A percentile compares a stretch with the other conserved stretches of the same genome.
phyloP scores from a whole-genome alignment of 2,113 vertebrate species.

The Sphyrna mokarran region DNA sequence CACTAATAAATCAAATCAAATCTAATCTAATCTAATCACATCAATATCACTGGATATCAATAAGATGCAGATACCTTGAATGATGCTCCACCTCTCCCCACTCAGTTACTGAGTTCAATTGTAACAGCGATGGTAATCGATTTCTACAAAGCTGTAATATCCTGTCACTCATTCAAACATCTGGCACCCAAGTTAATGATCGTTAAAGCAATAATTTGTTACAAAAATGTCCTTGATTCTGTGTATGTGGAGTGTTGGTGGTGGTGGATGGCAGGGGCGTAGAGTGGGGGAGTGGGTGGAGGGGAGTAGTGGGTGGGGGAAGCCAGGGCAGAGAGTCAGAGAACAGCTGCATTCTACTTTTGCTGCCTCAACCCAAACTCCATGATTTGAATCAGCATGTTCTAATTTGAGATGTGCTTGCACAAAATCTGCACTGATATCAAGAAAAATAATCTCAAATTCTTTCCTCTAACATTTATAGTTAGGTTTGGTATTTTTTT shows the following conservation, averaged over 20 bases:
- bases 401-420: conserved; percentile 15
- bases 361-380: not conserved
- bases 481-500: not conserved
- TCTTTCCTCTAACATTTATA: not conserved
- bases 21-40: no score
- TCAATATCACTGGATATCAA: no score
- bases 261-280: not conserved
- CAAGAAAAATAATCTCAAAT: not conserved
- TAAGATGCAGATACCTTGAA: no score
- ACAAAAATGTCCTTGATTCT: not conserved
- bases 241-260: not conserved
- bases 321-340: not conserved
- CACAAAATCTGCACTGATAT: not conserved
- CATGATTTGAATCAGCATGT: conserved; percentile 12
- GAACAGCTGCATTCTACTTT: conserved; percentile 3
- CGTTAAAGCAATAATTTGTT: no score
- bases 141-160: not conserved
- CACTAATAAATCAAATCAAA: no score
- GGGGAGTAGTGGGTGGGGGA: not conserved
- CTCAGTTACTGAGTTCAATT: not conserved
- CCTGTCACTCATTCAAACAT: not conserved
- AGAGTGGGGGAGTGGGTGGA: not conserved
- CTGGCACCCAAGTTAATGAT: not conserved
- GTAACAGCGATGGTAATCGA: not conserved
- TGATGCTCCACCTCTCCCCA: no score